These are phyloP conservation scores for Anguilla anguilla DNA, from an alignment of 2,797 vertebrate genomes.

Conservation along the genomic window DNA sequence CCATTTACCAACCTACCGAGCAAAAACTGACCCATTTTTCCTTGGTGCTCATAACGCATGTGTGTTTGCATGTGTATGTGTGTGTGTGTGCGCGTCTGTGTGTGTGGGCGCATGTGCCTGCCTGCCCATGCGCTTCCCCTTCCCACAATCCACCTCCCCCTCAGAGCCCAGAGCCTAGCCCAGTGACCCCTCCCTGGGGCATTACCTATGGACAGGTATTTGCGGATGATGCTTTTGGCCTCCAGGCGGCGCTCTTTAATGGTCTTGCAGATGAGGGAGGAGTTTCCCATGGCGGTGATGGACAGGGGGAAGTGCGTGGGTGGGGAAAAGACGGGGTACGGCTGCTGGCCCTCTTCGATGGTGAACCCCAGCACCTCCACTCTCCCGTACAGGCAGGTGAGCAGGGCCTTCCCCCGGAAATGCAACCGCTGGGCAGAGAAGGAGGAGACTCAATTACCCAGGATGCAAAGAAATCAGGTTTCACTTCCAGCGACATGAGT, in stretches of 20 bases:
- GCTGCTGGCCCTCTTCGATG: slow-evolving; percentile 82
- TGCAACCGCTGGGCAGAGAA: slow-evolving; percentile 74
- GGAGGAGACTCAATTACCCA: slow-evolving; percentile 1
- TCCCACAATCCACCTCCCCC: background rate
- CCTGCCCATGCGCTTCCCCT: background rate
- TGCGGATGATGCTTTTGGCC: slow-evolving; percentile 70
- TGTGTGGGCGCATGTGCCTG: too few species aligned
- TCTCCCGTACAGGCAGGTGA: slow-evolving; percentile 86
- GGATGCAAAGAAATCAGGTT: background rate
- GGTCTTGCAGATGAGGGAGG: slow-evolving; percentile 55
- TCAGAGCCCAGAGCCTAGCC: background rate
- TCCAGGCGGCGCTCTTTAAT: slow-evolving; percentile 65
- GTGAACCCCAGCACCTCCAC: slow-evolving; percentile 87
- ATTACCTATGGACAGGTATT: slow-evolving; percentile 74
- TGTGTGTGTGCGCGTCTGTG: too few species aligned
- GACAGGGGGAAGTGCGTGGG: slow-evolving; percentile 80
- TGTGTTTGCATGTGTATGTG: background rate
- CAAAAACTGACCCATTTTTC: background rate
- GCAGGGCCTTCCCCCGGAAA: slow-evolving; percentile 84
- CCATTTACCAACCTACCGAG: background rate
- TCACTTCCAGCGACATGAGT: background rate
- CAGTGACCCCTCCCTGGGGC: background rate
- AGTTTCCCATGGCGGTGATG: slow-evolving; percentile 67
- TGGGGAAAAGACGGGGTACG: slow-evolving; percentile 81
- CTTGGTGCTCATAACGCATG: background rate